Conservation (phyloP, 2,113 vertebrate genomes). For the Arothron firmamentum region DNA sequence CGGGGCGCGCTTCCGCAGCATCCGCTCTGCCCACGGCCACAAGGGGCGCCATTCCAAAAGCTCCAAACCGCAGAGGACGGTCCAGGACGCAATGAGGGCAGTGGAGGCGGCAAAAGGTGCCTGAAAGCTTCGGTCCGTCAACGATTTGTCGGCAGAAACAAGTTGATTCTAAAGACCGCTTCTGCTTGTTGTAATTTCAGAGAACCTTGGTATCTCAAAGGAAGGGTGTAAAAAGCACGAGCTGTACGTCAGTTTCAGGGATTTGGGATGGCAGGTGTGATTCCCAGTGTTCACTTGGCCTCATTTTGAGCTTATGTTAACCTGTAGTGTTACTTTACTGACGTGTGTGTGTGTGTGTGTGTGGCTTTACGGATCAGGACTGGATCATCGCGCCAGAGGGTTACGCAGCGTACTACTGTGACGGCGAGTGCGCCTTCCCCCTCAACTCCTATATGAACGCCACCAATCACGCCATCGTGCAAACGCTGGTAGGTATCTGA, state of each 20-base stretch:
- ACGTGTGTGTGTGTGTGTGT: not conserved
- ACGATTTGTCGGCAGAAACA: not conserved
- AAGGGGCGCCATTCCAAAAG: slow-evolving; percentile 86
- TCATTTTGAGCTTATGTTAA: not conserved
- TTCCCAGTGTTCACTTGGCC: not conserved
- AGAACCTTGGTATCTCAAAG: slow-evolving; percentile 85
- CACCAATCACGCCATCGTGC: slow-evolving; percentile 96
- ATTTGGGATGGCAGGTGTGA: slow-evolving; percentile 97
- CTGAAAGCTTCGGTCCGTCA: not conserved
- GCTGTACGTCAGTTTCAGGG: slow-evolving; percentile 96
- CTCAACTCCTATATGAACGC: slow-evolving; percentile 98
- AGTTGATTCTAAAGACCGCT: not conserved
- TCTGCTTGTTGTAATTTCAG: slow-evolving; percentile 59
- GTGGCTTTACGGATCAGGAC: slow-evolving; percentile 74
- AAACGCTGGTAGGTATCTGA: slow-evolving; percentile 86
- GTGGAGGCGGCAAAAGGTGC: slow-evolving; percentile 79
- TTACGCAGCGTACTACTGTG: slow-evolving; percentile 94
- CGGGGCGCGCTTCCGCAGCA: slow-evolving; percentile 85
- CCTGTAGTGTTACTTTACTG: not conserved
- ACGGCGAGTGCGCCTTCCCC: slow-evolving; percentile 95
- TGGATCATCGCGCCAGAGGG: slow-evolving; percentile 98
- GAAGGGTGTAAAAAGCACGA: slow-evolving; percentile 97
- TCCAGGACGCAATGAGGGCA: slow-evolving; percentile 84
- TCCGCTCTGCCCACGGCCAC: slow-evolving; percentile 80
- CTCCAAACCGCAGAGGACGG: slow-evolving; percentile 81